Conservation (phyloP, 2,888 invertebrate species). For the Tethea ocularis region DNA sequence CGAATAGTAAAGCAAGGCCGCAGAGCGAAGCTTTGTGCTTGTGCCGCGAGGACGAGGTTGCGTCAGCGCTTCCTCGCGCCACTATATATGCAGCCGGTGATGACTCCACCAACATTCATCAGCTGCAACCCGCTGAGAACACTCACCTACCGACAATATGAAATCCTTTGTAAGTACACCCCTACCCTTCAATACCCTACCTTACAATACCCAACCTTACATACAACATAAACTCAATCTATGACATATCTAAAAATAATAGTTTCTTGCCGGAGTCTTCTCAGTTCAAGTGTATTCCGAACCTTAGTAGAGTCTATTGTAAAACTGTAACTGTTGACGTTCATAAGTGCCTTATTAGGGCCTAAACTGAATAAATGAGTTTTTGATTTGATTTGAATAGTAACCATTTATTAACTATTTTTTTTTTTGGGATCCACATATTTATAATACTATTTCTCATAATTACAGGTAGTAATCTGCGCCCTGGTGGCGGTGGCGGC, state of each 20-base stretch:
- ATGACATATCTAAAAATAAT: too few relatives aligned
- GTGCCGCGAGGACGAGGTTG: constrained; percentile 6
- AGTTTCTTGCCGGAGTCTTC: too few relatives aligned
- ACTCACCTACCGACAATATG: constrained; percentile 35
- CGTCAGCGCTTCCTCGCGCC: constrained; percentile 4
- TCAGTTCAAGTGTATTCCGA: too few relatives aligned
- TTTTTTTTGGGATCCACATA: not conserved
- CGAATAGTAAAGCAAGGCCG: not conserved
- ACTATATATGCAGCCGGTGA: not conserved
- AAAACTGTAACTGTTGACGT: too few relatives aligned
- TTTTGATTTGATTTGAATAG: too few relatives aligned
- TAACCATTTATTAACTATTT: too few relatives aligned
- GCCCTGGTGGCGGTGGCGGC: constrained; percentile 36
- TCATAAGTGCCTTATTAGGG: too few relatives aligned
- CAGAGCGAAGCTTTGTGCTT: not conserved
- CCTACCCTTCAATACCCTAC: too few relatives aligned
- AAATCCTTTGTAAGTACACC: constrained; percentile 59
- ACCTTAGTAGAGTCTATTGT: too few relatives aligned
- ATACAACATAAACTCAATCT: not conserved
- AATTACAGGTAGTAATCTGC: constrained; percentile 36
- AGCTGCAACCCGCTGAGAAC: not conserved
- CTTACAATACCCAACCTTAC: not conserved
- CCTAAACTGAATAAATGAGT: too few relatives aligned
- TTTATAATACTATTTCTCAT: constrained; percentile 13
- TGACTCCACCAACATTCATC: constrained; percentile 10